Conservation (phyloP, 2,797 vertebrate species). For the Melopsittacus undulatus region DNA sequence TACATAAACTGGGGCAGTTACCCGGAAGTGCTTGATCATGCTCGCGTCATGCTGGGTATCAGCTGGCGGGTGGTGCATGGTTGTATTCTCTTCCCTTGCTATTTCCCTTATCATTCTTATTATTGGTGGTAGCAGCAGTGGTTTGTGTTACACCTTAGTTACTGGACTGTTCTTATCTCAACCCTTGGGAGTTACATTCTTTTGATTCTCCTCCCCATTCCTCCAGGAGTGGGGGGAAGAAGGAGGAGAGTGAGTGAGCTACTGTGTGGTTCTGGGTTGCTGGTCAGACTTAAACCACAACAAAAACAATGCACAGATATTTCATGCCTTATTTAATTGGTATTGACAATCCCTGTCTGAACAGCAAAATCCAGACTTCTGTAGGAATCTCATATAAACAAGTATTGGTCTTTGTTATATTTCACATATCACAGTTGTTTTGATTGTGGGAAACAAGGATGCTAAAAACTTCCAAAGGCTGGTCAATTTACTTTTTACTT, state of each 20-base stretch:
- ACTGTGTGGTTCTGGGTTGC: neutral
- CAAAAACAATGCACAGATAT: neutral
- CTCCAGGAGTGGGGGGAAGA: no score
- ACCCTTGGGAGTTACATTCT: neutral
- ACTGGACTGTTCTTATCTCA: neutral
- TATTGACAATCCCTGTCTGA: neutral
- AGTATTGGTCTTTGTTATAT: neutral
- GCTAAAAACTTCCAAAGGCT: neutral
- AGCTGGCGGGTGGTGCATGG: no score
- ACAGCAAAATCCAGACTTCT: neutral
- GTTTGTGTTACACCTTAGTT: neutral
- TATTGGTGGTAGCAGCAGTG: no score
- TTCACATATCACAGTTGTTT: neutral
- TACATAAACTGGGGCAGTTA: no score
- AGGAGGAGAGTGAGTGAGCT: neutral
- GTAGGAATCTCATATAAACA: neutral
- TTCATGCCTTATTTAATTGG: neutral
- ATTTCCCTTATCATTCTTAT: no score
- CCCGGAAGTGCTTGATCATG: no score
- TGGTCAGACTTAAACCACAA: neutral
- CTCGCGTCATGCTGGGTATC: no score
- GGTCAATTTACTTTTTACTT: neutral
- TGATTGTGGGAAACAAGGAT: neutral
- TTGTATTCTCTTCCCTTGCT: no score
- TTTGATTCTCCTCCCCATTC: neutral